Evolutionary conservation across 2,797 vertebrate genomes (phyloP).

Genomic region (Octomys mimax): DNA sequence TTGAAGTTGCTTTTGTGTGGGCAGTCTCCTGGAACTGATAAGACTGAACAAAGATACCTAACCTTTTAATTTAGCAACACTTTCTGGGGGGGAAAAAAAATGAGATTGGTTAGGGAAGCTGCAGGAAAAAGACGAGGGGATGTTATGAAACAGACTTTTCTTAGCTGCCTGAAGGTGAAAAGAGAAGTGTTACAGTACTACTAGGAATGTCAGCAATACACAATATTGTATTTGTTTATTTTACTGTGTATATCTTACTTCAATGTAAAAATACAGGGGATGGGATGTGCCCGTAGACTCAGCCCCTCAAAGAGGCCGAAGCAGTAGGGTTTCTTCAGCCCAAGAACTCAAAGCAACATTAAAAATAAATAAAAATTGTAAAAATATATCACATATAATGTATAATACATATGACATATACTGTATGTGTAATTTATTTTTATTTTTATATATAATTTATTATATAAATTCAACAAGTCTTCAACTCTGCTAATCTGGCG

Average conservation of each 20-base stretch:
- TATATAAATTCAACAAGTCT: not conserved
- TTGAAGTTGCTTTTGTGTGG: slow-evolving; percentile 35
- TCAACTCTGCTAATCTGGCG: not conserved
- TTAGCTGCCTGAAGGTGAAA: not conserved
- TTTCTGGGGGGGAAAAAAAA: not conserved
- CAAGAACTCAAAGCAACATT: not conserved
- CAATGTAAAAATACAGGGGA: not conserved
- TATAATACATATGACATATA: not conserved
- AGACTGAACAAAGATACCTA: not conserved
- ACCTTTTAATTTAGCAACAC: not conserved
- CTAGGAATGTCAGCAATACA: not conserved
- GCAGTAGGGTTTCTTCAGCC: not conserved
- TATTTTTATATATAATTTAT: not conserved
- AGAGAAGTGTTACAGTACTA: not conserved
- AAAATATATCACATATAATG: not conserved
- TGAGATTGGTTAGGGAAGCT: not conserved
- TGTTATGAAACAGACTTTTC: slow-evolving; percentile 12
- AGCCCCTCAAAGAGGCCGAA: no score
- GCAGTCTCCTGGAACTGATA: slow-evolving; percentile 4
- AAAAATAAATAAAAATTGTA: not conserved
- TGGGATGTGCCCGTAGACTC: not conserved
- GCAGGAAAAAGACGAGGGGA: not conserved
- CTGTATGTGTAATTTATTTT: not conserved
- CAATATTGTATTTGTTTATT: slow-evolving; percentile 28
- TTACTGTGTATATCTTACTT: not conserved